These are phyloP conservation scores for Cherax destructor DNA, from an alignment of 1,140 invertebrate genomes.

Conservation along the genomic window DNA sequence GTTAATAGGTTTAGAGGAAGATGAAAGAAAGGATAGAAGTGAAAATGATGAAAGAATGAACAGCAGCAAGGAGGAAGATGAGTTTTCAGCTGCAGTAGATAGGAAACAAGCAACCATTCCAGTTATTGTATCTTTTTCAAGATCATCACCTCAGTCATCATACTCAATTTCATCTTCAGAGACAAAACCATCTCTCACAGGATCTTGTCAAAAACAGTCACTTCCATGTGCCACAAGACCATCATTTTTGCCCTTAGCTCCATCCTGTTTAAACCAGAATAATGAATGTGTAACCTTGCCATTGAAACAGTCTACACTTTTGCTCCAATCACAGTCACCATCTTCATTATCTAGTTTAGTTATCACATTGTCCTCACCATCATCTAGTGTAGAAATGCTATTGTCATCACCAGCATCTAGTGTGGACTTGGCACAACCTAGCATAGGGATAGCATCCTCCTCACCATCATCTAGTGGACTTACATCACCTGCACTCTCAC, in stretches of 20 bases:
- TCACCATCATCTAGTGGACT: slow-evolving; percentile 11
- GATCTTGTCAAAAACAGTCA: not conserved
- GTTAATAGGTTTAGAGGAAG: no score
- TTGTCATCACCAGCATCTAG: not conserved
- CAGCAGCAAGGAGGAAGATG: not conserved
- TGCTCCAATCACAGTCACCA: not conserved
- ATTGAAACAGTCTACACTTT: not conserved
- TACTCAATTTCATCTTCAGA: not conserved
- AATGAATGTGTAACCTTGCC: not conserved
- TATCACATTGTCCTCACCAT: no score
- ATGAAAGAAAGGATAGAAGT: no score
- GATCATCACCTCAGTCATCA: not conserved
- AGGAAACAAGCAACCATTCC: not conserved
- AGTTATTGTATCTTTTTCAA: not conserved
- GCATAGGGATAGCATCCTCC: no score
- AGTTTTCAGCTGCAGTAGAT: not conserved
- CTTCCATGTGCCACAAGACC: not conserved
- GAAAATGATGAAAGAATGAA: no score
- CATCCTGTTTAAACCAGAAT: not conserved
- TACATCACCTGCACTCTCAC: not conserved
- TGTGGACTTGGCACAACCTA: no score
- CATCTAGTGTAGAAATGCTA: not conserved
- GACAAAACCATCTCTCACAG: not conserved
- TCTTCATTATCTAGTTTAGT: no score
- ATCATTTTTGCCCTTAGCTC: not conserved